Conservation (phyloP, 2,797 vertebrate genomes). For the Halcyon smyrnensis region DNA sequence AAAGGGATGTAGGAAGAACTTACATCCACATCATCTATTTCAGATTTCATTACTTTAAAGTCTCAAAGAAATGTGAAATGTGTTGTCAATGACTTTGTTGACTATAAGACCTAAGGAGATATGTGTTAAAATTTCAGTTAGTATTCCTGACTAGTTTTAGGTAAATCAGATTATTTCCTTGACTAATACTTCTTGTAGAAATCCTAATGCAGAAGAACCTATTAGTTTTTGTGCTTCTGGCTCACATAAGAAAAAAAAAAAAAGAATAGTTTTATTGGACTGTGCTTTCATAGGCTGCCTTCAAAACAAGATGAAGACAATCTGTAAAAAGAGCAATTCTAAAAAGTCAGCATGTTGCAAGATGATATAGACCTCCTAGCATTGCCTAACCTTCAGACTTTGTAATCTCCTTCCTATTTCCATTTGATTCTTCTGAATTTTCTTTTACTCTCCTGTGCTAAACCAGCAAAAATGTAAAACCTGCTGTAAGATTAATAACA, state of each 20-base stretch:
- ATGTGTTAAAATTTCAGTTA: not conserved
- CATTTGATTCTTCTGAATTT: not conserved
- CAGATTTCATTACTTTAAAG: not conserved
- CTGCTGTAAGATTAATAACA: conserved; percentile 36
- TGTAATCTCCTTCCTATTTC: conserved; percentile 7
- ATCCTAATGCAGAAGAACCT: not conserved
- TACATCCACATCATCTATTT: not conserved
- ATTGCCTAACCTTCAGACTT: conserved; percentile 24
- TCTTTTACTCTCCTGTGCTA: not conserved
- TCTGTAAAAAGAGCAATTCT: not conserved
- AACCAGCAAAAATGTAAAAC: not conserved
- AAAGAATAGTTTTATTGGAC: conserved; percentile 24
- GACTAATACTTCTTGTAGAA: not conserved
- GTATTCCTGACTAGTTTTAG: not conserved
- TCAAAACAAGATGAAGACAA: not conserved
- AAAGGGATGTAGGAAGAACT: not conserved
- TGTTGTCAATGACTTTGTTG: not conserved
- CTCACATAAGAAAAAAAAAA: conserved; percentile 10
- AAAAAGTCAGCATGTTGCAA: not conserved
- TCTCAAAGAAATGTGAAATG: not conserved
- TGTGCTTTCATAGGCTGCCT: not conserved
- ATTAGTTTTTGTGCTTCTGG: not conserved
- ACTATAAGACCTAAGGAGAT: not conserved
- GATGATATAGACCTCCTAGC: conserved; percentile 4
- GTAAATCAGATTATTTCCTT: not conserved